Evolutionary conservation across 1,140 invertebrate genomes (phyloP), one percentile per base, ranked within the genome.

Genomic region (Ridgeia piscesae): DNA sequence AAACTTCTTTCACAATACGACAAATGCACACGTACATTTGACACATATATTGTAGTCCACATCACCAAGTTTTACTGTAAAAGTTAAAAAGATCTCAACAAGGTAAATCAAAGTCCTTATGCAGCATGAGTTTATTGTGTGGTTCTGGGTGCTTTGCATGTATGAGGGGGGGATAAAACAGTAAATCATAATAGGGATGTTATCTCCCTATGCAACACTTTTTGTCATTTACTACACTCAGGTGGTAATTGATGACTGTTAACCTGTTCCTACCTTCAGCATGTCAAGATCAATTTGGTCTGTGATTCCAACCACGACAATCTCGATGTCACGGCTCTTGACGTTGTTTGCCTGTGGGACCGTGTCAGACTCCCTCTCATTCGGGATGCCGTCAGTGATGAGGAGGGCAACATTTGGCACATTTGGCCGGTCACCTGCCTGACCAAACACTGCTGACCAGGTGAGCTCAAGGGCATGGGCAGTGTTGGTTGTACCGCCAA

Each of bases 361-460:
- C 9, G 88, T 77, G 6, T 88, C 88, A 2, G 33, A n/a, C 88
- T 88, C 34, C 11, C 42, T 9, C 17, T 35, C 91, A 42, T 92
- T 92, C 1, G 48, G 33, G 48, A 88, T 34, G 48, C 91, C 91
- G 34, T 92, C 91, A 27, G 91, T 92, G 33, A 92, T 89, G 33
- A 77, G 88, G 14, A 92, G 27, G 33, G 88, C 50, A 2, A 93
- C 91, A 88, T 93, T 93, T 0, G 88, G 89, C 17, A 91, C 93
- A 4, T 33, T 34, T 8, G 42, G 6, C 31, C 93, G 89, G 42
- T 93, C 93, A 27, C 93, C 93, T 27, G 34, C 33, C 21, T 34
- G 27, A 33, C 27, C 88, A 91, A 93, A 93, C 21, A 92, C 88
- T 2, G 31, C 50, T 91, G 34, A 34, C 33, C 42, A 33, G 9